These are phyloP conservation scores for Leptoteleia sp. DNA, from an alignment of 1,140 invertebrate genomes.

Conservation along the genomic window DNA sequence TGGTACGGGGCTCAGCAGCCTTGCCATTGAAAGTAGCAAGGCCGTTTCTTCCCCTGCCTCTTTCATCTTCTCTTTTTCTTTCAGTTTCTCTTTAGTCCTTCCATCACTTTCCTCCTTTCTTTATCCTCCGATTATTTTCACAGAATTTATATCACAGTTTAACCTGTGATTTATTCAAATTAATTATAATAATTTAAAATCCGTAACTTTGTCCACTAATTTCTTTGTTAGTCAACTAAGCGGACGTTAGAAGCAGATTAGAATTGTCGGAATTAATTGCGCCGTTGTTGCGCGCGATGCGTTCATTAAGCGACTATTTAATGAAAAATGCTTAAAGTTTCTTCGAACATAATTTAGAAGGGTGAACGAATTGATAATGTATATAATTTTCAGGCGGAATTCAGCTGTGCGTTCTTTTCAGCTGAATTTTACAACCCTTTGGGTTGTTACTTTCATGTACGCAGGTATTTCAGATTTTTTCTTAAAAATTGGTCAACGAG, in stretches of 20 bases:
- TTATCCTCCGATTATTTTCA: conserved; percentile 34
- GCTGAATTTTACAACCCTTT: conserved; percentile 9
- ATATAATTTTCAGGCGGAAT: conserved; percentile 14
- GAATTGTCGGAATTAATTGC: conserved; percentile 2
- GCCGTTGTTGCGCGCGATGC: neutral
- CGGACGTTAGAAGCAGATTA: no score
- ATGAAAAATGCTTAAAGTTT: conserved; percentile 18
- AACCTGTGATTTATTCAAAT: conserved; percentile 40
- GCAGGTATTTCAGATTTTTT: neutral
- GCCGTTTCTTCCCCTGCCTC: conserved; percentile 61
- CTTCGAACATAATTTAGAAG: conserved; percentile 34
- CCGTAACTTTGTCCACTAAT: no score
- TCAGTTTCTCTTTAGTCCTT: conserved; percentile 34
- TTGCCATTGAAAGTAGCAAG: conserved; percentile 72
- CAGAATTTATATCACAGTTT: conserved; percentile 26
- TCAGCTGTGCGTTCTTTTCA: neutral
- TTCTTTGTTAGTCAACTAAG: no score
- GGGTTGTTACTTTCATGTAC: conserved; percentile 2
- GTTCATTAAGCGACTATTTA: neutral
- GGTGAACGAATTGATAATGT: conserved; percentile 39
- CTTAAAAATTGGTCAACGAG: neutral
- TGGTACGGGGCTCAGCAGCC: conserved; percentile 58
- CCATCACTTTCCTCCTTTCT: conserved; percentile 45
- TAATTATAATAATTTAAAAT: conserved; percentile 36
- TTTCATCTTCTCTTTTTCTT: conserved; percentile 48